A percentile compares a stretch with the other conserved stretches of the same genome.
phyloP scores from a whole-genome alignment of 64 coral and sea anemone species.

The Astreopora myriophthalma region DNA sequence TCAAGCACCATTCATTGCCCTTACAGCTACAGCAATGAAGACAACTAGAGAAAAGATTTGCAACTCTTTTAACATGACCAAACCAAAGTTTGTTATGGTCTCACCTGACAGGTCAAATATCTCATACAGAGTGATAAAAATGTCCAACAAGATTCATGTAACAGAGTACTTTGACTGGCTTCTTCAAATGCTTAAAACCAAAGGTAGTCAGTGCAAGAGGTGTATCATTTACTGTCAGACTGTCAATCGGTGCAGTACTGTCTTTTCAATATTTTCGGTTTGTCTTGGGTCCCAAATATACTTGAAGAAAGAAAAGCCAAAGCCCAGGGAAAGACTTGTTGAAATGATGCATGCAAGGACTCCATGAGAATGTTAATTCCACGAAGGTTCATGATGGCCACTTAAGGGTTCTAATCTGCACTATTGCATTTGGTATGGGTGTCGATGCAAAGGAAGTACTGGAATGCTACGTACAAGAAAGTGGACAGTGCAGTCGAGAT shows the following conservation, averaged over 20 bases:
- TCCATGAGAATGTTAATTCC: background rate
- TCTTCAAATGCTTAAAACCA: background rate
- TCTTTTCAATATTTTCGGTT: no score
- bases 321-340: background rate
- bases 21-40: no score
- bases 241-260: no score
- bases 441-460: background rate
- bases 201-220: background rate
- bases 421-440: slow-evolving; percentile 19
- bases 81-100: no score
- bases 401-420: background rate
- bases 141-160: background rate
- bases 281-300: no score
- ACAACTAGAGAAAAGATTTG: no score
- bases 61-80: no score
- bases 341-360: slow-evolving; percentile 44
- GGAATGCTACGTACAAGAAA: no score
- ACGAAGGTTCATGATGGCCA: background rate
- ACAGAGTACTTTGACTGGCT: background rate
- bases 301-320: background rate
- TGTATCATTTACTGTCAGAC: background rate
- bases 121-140: background rate
- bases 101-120: no score
- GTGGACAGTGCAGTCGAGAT: no score
- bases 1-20: no score